Base-by-base conservation (phyloP, 92 coral and sea anemone species). In the Micromussa lordhowensis region DNA sequence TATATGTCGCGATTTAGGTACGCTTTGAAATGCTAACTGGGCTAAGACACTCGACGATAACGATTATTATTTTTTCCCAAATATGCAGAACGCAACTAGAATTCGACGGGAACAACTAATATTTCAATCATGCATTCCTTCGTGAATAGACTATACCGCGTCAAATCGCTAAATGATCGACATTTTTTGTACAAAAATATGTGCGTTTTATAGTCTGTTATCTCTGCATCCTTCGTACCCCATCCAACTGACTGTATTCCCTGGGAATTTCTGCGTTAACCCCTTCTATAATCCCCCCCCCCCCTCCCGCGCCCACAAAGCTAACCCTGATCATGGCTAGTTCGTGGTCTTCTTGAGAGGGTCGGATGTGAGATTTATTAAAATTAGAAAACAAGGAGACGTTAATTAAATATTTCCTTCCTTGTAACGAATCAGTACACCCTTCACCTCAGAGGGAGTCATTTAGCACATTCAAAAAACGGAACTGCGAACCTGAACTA, bases 381-480 rank as follows among this genome's bases (percentile, higher is more conserved):
- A 40, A 44, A 48, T n/a, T 44, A 18, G 63, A 12, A 24, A 17
- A 61, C 48, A 26, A 49, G 75, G 29, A 64, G 63, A 44, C 63
- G n/a, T 19, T 81, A 28, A 31, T 81, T 73, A 36, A 36, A 64
- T 21, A 83, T 19, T 83, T 83, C 86, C 86, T 83, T 30, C 68
- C 86, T 36, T 38, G 40, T 15, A 40, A 26, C 30, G 78, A 70
- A 49, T 71, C 78, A 75, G 48, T 24, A 69, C 34, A 12, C 77
- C 68, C 61, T 83, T 71, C 36, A 49, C 44, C 13, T 19, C 68
- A 69, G 59, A 71, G 70, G 81, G 57, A 57, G 81, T 84, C 88
- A 75, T 74, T 84, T 73, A 84, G 72, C 72, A 57, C 71, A 84
- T 73, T 84, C 17, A 74, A 29, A 36, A 72, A 84, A 35, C 88